Evolutionary conservation across 2,888 invertebrate genomes (phyloP), one percentile per base, ranked within the genome.

Genomic region (Cistogaster globosa): DNA sequence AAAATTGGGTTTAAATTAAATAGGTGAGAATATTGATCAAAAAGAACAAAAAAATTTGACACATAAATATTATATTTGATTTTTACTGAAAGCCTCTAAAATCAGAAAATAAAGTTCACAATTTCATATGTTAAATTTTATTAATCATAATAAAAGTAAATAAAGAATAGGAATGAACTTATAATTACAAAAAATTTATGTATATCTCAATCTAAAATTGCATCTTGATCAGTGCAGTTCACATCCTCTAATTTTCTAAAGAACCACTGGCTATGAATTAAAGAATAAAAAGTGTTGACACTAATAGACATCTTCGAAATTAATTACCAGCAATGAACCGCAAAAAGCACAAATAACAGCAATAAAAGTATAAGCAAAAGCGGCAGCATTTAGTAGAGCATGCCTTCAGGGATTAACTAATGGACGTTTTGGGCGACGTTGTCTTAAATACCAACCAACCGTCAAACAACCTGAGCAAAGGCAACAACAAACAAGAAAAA

Each of bases 321-420:
- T 91, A 91, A 91, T 91, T 91, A 90, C 89, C 88, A 85, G 85
- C 87, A 87, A 88, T 87, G 88, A 87, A 88, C 87, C 87, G 72
- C 87, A 87, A 88, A 88, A 87, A 86, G 85, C 83, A 84, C 88
- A 86, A 86, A 62, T 72, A 79, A 14, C 74, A 76, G 75, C 77
- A 71, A 72, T n/a, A 82, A 51, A 38, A 74, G 26, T 63, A 62
- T 48, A 51, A 53, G 20, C 20, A 45, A 65, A 12, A 68, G 26
- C 38, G 67, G 20, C 74, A 42, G 12, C 42, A 55, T 57, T 18
- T 62, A 63, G 42, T 63, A 32, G 72, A 71, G n/a, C 76, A 72
- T 58, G 78, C 68, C 81, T 32, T 77, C 65, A 65, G 45, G 77
- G 75, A 60, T 74, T 75, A 83, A 74, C 72, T 82, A 82, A 79